A percentile compares a stretch with the other conserved stretches of the same genome.
These are phyloP conservation scores for Globicephala melas DNA, from an alignment of 2,113 vertebrate genomes.

Conservation along the genomic window DNA sequence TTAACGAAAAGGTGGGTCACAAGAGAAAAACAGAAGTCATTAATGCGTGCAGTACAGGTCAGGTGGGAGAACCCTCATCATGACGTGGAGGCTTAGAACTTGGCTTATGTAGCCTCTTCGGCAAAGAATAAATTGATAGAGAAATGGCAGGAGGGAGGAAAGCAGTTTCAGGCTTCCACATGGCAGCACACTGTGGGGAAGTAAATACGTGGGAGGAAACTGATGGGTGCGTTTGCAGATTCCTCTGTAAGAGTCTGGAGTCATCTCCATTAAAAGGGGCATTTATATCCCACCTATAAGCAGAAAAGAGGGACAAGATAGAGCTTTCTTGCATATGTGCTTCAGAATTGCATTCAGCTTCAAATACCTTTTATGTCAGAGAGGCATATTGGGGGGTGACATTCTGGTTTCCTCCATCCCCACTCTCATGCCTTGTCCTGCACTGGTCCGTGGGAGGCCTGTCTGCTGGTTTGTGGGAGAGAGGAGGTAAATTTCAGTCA, in stretches of 20 bases:
- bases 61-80: neutral
- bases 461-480: neutral
- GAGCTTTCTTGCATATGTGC: neutral
- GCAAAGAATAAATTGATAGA: neutral
- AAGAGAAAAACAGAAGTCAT: neutral
- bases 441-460: neutral
- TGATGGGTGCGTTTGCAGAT: neutral
- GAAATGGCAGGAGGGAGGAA: neutral
- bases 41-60: fast-evolving
- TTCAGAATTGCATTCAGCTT: neutral
- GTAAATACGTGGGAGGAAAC: neutral
- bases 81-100: neutral
- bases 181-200: neutral
- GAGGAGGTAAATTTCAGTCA: neutral
- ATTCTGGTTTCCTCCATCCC: neutral
- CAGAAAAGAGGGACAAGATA: neutral
- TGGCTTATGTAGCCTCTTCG: neutral
- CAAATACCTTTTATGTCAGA: neutral
- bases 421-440: fast-evolving
- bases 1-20: neutral
- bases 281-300: neutral
- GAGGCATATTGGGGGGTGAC: neutral
- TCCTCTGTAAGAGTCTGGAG: neutral
- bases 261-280: neutral
- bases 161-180: neutral